A percentile compares a stretch with the other conserved stretches of the same genome.
Conservation (phyloP, 92 coral and sea anemone genomes). For the Pocillopora grandis region DNA sequence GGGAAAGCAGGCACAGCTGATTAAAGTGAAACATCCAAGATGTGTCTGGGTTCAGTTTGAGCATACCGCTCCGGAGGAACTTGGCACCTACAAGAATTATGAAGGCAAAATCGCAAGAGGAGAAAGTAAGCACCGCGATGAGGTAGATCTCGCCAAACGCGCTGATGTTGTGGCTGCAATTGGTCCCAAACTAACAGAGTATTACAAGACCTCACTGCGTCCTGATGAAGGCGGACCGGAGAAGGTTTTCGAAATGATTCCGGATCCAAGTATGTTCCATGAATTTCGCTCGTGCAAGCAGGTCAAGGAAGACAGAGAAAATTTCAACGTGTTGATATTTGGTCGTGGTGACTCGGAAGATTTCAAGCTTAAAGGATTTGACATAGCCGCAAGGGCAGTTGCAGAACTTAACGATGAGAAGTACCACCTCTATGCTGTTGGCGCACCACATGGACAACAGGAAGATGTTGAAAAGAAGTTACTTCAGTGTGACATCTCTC, state of each 20-base stretch:
- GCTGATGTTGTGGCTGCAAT: constrained; percentile 39
- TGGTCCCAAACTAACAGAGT: constrained; percentile 34
- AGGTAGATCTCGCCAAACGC: constrained; percentile 2
- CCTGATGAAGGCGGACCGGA: constrained; percentile 3
- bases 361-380: constrained; percentile 40
- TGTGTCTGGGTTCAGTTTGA: constrained; percentile 36
- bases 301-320: constrained; percentile 16
- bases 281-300: constrained; percentile 13
- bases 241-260: constrained; percentile 20
- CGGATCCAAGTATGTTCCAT: constrained; percentile 29
- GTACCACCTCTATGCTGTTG: constrained; percentile 33
- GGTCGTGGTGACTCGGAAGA: constrained; percentile 49
- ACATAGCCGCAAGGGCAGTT: constrained; percentile 35
- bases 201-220: constrained; percentile 13
- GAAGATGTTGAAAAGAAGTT: constrained; percentile 14
- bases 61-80: constrained; percentile 44
- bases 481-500: constrained; percentile 9
- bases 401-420: constrained; percentile 25
- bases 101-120: constrained; percentile 2
- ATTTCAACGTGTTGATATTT: constrained; percentile 23
- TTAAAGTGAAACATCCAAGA: not conserved
- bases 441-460: constrained; percentile 13
- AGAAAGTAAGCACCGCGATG: constrained; percentile 12
- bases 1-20: constrained; percentile 26
- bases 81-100: constrained; percentile 23